Evolutionary conservation across 2,888 invertebrate species (phyloP), one percentile per base, ranked within the genome.

Genomic region (Drosophila suboccidentalis): DNA sequence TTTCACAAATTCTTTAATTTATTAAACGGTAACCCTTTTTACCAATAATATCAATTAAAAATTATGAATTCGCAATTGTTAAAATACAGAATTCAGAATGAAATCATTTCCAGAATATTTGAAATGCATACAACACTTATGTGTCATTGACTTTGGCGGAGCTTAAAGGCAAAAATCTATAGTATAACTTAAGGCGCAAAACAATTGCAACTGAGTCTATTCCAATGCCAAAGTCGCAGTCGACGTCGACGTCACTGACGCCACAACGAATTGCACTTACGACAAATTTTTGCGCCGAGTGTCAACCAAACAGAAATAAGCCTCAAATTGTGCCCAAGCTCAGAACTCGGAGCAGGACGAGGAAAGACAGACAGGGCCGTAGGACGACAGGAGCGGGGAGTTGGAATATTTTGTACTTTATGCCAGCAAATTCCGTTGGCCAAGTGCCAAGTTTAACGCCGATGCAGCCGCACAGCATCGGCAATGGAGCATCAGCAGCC

Each of bases 201-300:
- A 80, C 78, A 75, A 81, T 72, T 64, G 75, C 77, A 87, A 82
- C 80, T 69, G 77, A 82, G 82, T 85, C 70, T 65, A 78, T 78
- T 43, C 59, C 63, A 77, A 77, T 70, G 70, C 50, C 75, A 47
- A 65, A 44, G 57, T 15, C 29, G 29, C 29, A 29, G 29, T 29
- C 29, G 29, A 29, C 8, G 34, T 36, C 38, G 36, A 47, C 51
- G 55, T 43, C 67, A 10, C 15, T 15, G 59, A 72, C 74, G 81
- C 87, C 85, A 85, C 89, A 85, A 66, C 89, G 89, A 88, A 80
- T 78, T 78, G 81, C 81, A 86, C 89, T 88, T 78, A 86, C 87
- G 74, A 81, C 75, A 80, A 83, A 84, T 87, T 87, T 82, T 80
- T 75, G 71, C 68, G 64, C 76, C 71, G 76, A 85, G 84, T 83